These are phyloP conservation scores for Poeciliopsis prolifica DNA, from an alignment of 2,113 vertebrate species.

Conservation along the genomic window DNA sequence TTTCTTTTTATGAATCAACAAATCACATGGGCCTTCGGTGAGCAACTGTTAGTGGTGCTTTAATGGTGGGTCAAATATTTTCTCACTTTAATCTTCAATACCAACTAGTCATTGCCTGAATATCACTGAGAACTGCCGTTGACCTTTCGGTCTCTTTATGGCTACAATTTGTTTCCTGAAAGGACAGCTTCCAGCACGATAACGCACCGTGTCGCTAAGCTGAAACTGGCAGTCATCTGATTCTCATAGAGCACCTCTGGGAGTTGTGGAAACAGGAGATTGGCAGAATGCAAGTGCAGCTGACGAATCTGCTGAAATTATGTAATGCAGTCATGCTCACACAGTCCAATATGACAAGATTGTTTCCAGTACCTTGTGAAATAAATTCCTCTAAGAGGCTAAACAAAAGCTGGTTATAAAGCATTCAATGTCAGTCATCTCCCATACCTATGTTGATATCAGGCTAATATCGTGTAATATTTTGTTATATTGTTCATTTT, in stretches of 20 bases:
- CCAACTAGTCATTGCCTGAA: conserved; percentile 9
- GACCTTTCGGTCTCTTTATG: conserved; percentile 1
- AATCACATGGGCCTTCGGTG: neutral
- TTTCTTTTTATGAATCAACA: neutral
- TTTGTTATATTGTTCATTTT: neutral
- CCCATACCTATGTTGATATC: neutral
- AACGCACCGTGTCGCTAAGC: neutral
- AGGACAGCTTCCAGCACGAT: neutral
- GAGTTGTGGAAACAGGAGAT: neutral
- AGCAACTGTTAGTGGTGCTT: neutral
- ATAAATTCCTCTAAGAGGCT: conserved; percentile 3
- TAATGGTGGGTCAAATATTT: neutral
- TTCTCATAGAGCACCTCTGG: neutral
- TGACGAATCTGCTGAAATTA: conserved; percentile 5
- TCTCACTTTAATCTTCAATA: neutral
- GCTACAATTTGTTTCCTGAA: neutral
- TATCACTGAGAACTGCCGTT: conserved; percentile 1
- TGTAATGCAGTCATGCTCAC: neutral
- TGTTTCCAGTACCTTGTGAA: conserved; percentile 9
- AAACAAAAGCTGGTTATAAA: neutral
- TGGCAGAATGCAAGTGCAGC: conserved; percentile 9
- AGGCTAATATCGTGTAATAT: neutral
- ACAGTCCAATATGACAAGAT: neutral
- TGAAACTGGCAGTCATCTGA: neutral
- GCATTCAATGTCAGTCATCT: neutral